These are phyloP conservation scores for Podarcis raffonei DNA, from an alignment of 2,113 vertebrate genomes.

Conservation along the genomic window DNA sequence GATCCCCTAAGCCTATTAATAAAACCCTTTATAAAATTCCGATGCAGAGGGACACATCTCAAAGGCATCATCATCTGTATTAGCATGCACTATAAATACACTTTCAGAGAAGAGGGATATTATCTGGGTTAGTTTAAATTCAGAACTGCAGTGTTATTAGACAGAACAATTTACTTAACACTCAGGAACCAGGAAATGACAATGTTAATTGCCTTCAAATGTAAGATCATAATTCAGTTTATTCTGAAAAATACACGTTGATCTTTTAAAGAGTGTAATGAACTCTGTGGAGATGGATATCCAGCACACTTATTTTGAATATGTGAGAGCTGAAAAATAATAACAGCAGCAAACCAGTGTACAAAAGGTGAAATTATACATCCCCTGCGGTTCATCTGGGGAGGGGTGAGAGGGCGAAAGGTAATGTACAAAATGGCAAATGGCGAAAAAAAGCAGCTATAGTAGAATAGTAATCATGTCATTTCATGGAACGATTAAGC, in stretches of 20 bases:
- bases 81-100: constrained; percentile 15
- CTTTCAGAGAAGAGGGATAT: not conserved
- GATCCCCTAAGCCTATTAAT: not conserved
- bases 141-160: constrained; percentile 19
- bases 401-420: too few species aligned
- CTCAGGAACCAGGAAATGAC: constrained; percentile 2
- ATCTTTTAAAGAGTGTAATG: not conserved
- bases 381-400: not conserved
- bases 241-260: not conserved
- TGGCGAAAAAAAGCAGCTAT: not conserved
- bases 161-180: constrained; percentile 24
- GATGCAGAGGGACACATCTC: not conserved
- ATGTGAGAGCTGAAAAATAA: not conserved
- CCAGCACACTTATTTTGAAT: constrained; percentile 2
- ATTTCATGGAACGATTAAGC: not conserved
- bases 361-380: not conserved
- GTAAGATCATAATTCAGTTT: constrained; percentile 4
- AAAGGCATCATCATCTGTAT: not conserved
- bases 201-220: constrained; percentile 34
- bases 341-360: not conserved
- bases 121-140: constrained; percentile 19
- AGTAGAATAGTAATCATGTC: not conserved
- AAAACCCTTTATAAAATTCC: not conserved
- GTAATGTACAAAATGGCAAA: not conserved
- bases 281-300: constrained; percentile 31